Base-by-base conservation (phyloP, 1,140 invertebrate genomes). In the Chrysomallon squamiferum region DNA sequence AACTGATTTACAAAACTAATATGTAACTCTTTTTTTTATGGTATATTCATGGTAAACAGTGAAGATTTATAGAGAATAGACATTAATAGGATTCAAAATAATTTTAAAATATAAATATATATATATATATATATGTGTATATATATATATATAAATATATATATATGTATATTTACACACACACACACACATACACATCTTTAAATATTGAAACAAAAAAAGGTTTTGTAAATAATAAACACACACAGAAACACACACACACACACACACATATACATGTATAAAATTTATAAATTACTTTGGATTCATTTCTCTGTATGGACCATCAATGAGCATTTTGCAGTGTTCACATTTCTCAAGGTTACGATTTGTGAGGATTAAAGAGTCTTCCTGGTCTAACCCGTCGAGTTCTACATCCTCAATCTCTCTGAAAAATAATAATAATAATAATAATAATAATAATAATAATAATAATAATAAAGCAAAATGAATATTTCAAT, bases 321-420 rank as follows among this genome's bases (percentile, higher is more conserved):
- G 78, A 50, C 74, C 73, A 65, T 69, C 67, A n/a, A 79, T 69
- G 7, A 67, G 73, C 75, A 81, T 75, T 58, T 79, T 78, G 69
- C 81, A 83, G 49, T 65, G 69, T 52, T 73, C 65, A 73, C 81
- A 83, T 49, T 77, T 66, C n/a, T 69, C 69, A 33, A 75, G 71
- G 22, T 72, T 74, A n/a, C 72, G 65, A 22, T 72, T 65, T 27
- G 72, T 74, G 11, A 71, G 27, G 3, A 75, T 66, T 11, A 82
- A 64, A 49, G 35, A 7, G 35, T 66, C 35, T 15, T 38, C 35
- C 54, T 38, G 66, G 69, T 20, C 68, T 47, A 64, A 54, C 18
- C 57, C 59, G 2, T 72, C 60, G 9, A 59, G 18, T 32, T 71
- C 60, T 18, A 64, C 29, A 33, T 73, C 67, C 41, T 73, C 69